Conservation (phyloP, 2,888 invertebrate species). For the Trichopria drosophilae region DNA sequence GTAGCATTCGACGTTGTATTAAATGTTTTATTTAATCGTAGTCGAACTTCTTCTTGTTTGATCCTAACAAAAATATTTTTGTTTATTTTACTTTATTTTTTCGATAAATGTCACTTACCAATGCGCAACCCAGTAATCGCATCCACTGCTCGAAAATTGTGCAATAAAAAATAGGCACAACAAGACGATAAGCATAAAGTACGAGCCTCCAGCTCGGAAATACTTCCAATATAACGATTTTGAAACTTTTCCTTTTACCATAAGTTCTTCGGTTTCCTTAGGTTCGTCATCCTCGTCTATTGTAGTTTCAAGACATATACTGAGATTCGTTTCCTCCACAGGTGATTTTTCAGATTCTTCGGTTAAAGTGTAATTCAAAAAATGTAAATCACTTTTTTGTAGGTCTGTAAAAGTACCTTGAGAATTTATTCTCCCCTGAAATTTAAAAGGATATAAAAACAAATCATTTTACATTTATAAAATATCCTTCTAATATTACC, state of each 20-base stretch:
- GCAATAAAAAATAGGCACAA: constrained; percentile 66
- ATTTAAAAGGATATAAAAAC: neutral
- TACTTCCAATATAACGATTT: constrained; percentile 69
- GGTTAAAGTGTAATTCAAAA: constrained; percentile 58
- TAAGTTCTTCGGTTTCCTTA: constrained; percentile 67
- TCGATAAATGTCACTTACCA: constrained; percentile 63
- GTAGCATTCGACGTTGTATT: too few relatives aligned
- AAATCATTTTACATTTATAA: constrained; percentile 23
- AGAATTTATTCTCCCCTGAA: constrained; percentile 66
- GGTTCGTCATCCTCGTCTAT: constrained; percentile 59
- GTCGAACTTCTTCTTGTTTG: too few relatives aligned
- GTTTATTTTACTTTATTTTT: neutral
- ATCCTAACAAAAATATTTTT: neutral
- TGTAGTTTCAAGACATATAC: neutral
- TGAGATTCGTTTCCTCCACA: constrained; percentile 11
- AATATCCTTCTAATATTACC: too few relatives aligned
- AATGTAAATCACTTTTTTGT: constrained; percentile 61
- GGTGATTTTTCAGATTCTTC: constrained; percentile 43
- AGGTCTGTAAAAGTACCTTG: constrained; percentile 64
- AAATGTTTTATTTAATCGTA: too few relatives aligned
- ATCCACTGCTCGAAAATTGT: constrained; percentile 70
- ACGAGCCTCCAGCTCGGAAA: constrained; percentile 70
- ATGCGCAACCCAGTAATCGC: constrained; percentile 77
- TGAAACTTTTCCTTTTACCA: constrained; percentile 68
- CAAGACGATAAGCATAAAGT: constrained; percentile 62